Base-by-base conservation (phyloP, 2,797 vertebrate genomes). In the Anolis apletophallus region DNA sequence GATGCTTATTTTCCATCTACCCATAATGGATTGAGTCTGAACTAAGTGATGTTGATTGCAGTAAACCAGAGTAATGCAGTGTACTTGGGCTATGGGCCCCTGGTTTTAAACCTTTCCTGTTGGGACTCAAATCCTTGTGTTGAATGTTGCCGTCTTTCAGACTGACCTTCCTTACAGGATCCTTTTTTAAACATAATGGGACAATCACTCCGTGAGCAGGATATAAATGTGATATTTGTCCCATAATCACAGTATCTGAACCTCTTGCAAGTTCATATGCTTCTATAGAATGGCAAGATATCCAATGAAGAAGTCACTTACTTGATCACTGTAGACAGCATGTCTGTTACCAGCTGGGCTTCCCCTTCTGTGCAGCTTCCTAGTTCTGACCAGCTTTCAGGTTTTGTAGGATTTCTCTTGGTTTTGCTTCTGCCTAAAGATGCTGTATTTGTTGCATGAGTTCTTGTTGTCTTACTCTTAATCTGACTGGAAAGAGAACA, bases 281-380 rank as follows among this genome's bases (percentile, higher is more conserved):
- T 59, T 1, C 9, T n/a, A 23, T 34, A 34, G 13, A 12, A 89
- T 36, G 23, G 12, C 40, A 81, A 78, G n/a, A 86, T 21, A 50
- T 83, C 32, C 1, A 84, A 7, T 21, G 59, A 75, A 89, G 87
- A 40, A 14, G 14, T 17, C 5, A 75, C 17, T 0, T 34, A 97
- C 97, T 96, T 96, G 92, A 97, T 96, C 52, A 97, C 90, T 69
- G 87, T 50, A 32, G 91, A 75, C 55, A 97, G 94, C 83, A 93
- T 84, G 85, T 97, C 96, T 11, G 85, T 87, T 52, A 96, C 83
- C 34, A 97, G 73, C 76, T 94, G 91, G 84, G 93, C 74, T 83
- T 94, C 91, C 29, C 93, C 92, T 81, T 90, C 92, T 8, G 93
- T 94, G 69, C 93, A 88, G 83, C 87, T 34, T 55, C 8, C 29